phyloP scores from a whole-genome alignment of 2,797 vertebrate genomes.

The Poecilia gillii region DNA sequence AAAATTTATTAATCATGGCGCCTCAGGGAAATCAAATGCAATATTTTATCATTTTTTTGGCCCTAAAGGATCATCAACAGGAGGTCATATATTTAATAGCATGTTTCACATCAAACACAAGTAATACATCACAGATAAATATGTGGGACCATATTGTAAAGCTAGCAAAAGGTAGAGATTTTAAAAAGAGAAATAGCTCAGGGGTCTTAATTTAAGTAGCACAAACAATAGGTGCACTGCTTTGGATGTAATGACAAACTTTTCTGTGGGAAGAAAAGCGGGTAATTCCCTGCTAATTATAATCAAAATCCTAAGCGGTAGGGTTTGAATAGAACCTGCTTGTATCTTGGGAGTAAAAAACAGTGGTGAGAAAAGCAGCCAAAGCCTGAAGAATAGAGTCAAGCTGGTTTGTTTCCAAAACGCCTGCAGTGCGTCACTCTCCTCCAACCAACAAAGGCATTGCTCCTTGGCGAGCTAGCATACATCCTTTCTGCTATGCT shows the following conservation, averaged over 20 bases:
- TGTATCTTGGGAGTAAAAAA: slow-evolving; percentile 48
- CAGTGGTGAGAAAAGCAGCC: slow-evolving; percentile 48
- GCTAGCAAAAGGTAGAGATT: slow-evolving; percentile 45
- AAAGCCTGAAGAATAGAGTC: slow-evolving; percentile 59
- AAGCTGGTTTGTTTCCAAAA: slow-evolving; percentile 69
- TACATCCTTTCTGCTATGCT: slow-evolving; percentile 62
- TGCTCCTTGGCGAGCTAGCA: slow-evolving; percentile 54
- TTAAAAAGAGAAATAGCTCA: slow-evolving; percentile 25
- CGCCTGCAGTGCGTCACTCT: slow-evolving; percentile 73
- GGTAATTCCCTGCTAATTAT: slow-evolving; percentile 65
- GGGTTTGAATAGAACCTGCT: slow-evolving; percentile 51
- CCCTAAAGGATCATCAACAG: slow-evolving; percentile 56
- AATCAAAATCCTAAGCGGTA: slow-evolving; percentile 55
- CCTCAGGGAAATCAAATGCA: slow-evolving; percentile 71
- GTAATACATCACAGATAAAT: slow-evolving; percentile 58
- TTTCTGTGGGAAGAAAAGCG: slow-evolving; percentile 38
- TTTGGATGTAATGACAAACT: slow-evolving; percentile 42
- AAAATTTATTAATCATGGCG: slow-evolving; percentile 79
- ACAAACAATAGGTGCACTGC: slow-evolving; percentile 32
- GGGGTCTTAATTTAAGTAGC: slow-evolving; percentile 43
- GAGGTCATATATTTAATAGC: slow-evolving; percentile 54
- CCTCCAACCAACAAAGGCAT: slow-evolving; percentile 64
- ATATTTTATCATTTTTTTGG: slow-evolving; percentile 61
- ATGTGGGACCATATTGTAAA: slow-evolving; percentile 51
- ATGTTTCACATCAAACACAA: slow-evolving; percentile 43